A percentile compares a stretch with the other conserved stretches of the same genome.
Conservation (phyloP, 2,888 invertebrate genomes). For the Lasioglossum figueresi region DNA sequence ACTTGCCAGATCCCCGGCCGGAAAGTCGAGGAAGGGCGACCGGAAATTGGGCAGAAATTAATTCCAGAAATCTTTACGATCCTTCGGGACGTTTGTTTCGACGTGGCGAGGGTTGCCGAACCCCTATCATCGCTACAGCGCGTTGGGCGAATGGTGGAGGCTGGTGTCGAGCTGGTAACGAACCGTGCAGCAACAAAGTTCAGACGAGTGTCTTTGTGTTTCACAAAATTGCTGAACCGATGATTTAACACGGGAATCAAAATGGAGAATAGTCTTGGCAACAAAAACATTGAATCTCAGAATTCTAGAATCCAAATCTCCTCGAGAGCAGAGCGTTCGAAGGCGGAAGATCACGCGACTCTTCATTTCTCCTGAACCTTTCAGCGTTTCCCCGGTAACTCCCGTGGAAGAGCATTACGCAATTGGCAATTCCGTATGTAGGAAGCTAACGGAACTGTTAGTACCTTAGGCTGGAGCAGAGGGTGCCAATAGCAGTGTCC, state of each 20-base stretch:
- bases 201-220: no score
- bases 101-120: background rate
- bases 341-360: background rate
- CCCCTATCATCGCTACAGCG: background rate
- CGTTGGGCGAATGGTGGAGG: background rate
- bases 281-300: no score
- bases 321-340: background rate
- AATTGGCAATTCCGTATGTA: background rate
- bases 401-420: background rate
- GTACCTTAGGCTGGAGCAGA: background rate
- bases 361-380: background rate
- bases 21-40: background rate
- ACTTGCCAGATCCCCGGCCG: background rate
- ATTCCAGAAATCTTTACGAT: constrained; percentile 7
- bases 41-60: constrained; percentile 15
- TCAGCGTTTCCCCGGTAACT: background rate
- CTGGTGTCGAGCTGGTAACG: constrained; percentile 16
- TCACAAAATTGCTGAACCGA: background rate
- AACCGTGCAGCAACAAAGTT: constrained; percentile 20
- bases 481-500: background rate
- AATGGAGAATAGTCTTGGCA: no score
- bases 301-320: background rate
- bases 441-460: background rate
- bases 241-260: no score
- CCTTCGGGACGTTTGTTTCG: background rate